A percentile compares a stretch with the other conserved stretches of the same genome.
phyloP scores from a whole-genome alignment of 23 tunicate species.

The Ascidia mentula region DNA sequence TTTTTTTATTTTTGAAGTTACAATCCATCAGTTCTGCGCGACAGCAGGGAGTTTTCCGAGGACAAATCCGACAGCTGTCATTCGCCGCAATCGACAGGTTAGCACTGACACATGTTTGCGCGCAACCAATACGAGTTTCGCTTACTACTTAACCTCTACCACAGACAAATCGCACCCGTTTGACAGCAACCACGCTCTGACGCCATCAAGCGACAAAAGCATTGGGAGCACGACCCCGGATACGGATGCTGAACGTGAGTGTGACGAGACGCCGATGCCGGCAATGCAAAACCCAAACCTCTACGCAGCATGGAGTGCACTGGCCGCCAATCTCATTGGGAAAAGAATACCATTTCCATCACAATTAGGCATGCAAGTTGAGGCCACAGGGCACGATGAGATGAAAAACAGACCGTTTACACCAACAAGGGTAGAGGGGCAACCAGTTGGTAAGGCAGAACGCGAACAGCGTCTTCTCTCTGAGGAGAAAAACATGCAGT shows the following conservation, averaged over 20 bases:
- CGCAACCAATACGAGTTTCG: too few relatives aligned
- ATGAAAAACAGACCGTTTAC: too few relatives aligned
- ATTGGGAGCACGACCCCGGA: background rate
- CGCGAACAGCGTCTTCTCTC: too few relatives aligned
- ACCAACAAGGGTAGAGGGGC: too few relatives aligned
- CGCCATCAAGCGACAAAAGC: slow-evolving; percentile 5
- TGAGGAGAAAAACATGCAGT: too few relatives aligned
- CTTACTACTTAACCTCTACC: background rate
- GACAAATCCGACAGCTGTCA: background rate
- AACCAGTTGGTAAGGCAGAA: too few relatives aligned
- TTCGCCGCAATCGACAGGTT: background rate
- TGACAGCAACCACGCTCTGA: background rate
- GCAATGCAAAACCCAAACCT: background rate
- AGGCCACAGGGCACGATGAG: too few relatives aligned
- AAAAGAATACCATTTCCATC: background rate
- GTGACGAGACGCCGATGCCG: background rate
- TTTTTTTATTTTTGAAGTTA: background rate
- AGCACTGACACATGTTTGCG: too few relatives aligned
- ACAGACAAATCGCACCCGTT: background rate
- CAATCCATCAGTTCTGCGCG: background rate
- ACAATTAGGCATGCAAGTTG: background rate
- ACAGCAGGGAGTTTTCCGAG: background rate
- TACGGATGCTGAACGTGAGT: background rate
- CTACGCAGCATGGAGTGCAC: background rate
- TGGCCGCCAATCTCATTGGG: background rate